Conservation (phyloP, 2,113 vertebrate genomes). For the Donacobius atricapilla region DNA sequence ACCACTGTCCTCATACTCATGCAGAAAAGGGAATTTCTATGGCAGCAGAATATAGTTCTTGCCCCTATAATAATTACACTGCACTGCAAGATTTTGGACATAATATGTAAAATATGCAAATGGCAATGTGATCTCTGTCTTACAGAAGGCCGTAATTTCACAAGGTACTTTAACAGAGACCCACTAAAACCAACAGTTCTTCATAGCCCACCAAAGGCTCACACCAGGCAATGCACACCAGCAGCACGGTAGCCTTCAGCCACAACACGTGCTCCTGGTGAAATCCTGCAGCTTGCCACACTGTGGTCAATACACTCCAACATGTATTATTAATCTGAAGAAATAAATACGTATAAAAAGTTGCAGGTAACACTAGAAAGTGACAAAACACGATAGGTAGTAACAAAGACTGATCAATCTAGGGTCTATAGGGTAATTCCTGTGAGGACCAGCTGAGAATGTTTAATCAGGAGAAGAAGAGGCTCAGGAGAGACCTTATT, state of each 20-base stretch:
- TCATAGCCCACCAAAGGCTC: neutral
- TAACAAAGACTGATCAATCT: neutral
- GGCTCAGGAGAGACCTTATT: neutral
- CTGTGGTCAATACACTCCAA: neutral
- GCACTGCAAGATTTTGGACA: neutral
- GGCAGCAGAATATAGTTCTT: neutral
- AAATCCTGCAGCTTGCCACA: neutral
- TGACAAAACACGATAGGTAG: neutral
- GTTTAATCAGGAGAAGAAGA: neutral
- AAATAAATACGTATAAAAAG: neutral
- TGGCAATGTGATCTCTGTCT: neutral
- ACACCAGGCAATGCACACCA: neutral
- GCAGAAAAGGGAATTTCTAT: neutral
- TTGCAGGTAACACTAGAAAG: neutral
- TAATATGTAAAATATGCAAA: neutral
- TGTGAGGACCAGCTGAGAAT: neutral
- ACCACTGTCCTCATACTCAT: neutral
- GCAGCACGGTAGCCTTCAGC: neutral
- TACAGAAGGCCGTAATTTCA: neutral
- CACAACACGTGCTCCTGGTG: neutral
- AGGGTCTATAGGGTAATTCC: neutral
- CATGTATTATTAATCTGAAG: neutral
- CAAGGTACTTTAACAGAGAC: neutral
- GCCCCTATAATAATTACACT: neutral
- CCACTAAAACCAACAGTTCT: neutral